phyloP scores from a whole-genome alignment of 2,888 invertebrate species.

The Podotricha telesiphe region DNA sequence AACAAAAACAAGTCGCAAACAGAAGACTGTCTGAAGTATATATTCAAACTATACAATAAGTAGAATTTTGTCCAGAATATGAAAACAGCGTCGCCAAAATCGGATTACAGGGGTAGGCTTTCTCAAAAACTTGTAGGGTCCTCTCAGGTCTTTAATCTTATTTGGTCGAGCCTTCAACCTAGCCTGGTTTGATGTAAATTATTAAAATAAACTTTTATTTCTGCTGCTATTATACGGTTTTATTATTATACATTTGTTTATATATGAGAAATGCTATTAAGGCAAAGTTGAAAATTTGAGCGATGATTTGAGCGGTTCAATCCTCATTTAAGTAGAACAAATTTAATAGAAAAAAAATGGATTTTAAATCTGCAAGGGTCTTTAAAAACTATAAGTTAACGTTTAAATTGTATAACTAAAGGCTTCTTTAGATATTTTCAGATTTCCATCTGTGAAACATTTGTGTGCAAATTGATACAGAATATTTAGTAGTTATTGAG shows the following conservation, averaged over 20 bases:
- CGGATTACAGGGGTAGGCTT: slow-evolving; percentile 52
- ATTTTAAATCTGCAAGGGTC: too few species aligned
- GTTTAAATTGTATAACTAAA: too few species aligned
- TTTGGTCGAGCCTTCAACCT: slow-evolving; percentile 41
- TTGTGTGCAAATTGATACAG: too few species aligned
- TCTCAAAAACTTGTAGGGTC: slow-evolving; percentile 49
- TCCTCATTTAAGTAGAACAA: too few species aligned
- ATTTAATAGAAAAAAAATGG: too few species aligned
- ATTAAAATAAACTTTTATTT: slow-evolving; percentile 33
- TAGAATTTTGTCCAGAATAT: slow-evolving; percentile 49
- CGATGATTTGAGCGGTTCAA: too few species aligned
- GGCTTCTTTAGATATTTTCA: too few species aligned
- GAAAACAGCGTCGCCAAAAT: slow-evolving; percentile 51
- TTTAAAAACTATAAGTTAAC: too few species aligned
- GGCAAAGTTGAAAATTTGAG: too few species aligned
- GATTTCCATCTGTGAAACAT: too few species aligned
- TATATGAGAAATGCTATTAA: neutral
- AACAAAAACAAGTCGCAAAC: neutral
- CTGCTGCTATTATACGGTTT: neutral
- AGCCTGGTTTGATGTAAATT: slow-evolving; percentile 26
- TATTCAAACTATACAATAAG: slow-evolving; percentile 10
- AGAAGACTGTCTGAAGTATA: neutral
- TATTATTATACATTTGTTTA: too few species aligned
- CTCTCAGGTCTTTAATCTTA: slow-evolving; percentile 46
- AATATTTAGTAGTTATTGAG: too few species aligned